Conservation (phyloP, 2,113 vertebrate species). For the Chionomys nivalis region DNA sequence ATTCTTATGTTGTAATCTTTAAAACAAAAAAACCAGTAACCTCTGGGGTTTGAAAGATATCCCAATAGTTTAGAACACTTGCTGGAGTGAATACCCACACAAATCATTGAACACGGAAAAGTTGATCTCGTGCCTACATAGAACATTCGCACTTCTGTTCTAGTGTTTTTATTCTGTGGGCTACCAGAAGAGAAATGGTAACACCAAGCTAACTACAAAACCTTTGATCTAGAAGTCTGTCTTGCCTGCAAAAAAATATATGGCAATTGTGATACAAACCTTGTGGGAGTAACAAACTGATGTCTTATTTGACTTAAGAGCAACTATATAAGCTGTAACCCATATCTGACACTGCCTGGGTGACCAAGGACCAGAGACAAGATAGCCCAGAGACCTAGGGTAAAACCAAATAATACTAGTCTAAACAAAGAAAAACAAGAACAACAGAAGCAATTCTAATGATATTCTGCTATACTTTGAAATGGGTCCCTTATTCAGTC, state of each 20-base stretch:
- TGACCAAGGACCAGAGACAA: neutral
- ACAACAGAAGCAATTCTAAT: neutral
- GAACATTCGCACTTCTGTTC: neutral
- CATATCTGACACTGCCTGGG: neutral
- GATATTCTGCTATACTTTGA: neutral
- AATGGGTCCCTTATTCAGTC: neutral
- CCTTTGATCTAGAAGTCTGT: neutral
- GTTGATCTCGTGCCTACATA: neutral
- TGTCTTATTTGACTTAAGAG: neutral
- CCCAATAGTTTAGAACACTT: neutral
- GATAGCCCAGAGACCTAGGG: neutral
- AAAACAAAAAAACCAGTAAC: neutral
- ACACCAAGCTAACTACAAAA: neutral
- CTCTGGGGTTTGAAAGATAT: neutral
- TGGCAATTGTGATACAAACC: neutral
- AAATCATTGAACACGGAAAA: neutral
- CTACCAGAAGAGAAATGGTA: neutral
- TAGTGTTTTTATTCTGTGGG: no score
- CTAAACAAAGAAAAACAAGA: neutral
- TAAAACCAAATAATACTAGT: neutral
- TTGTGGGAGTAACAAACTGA: neutral
- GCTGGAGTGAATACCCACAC: neutral
- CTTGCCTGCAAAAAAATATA: neutral
- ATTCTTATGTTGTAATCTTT: neutral
- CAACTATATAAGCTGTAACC: neutral